Conservation (phyloP, 2,797 vertebrate genomes). For the Danio kyathit region DNA sequence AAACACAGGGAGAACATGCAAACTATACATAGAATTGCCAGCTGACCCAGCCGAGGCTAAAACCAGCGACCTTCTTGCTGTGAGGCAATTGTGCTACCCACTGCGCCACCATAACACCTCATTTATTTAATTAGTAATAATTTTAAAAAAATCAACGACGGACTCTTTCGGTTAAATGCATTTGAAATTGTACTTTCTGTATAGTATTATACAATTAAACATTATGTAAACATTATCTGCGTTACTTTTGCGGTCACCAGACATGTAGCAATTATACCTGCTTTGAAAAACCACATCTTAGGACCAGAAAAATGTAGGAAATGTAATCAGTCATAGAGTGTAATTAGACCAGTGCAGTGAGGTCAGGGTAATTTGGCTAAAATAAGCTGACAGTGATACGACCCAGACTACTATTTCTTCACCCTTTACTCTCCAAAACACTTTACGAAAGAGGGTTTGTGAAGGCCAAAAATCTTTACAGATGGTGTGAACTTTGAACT, state of each 20-base stretch:
- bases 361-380: conserved; percentile 56
- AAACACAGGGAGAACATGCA: no score
- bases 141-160: conserved; percentile 11
- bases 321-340: conserved; percentile 46
- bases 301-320: conserved; percentile 51
- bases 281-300: conserved; percentile 26
- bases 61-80: no score
- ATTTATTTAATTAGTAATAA: background rate
- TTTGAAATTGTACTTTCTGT: conserved; percentile 5
- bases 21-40: no score
- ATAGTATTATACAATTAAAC: background rate
- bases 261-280: conserved; percentile 28
- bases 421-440: conserved; percentile 22
- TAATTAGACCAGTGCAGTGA: conserved; percentile 50
- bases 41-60: no score
- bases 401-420: conserved; percentile 54
- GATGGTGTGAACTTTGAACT: conserved; percentile 9
- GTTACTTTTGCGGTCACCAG: conserved; percentile 24
- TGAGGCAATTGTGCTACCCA: no score
- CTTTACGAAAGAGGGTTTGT: conserved; percentile 21
- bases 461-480: background rate
- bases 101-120: no score
- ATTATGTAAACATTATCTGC: conserved; percentile 22
- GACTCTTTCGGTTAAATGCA: background rate
- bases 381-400: conserved; percentile 56